Evolutionary conservation across 2,888 invertebrate species (phyloP), one percentile per base, ranked within the genome.

Genomic region (Lymantria dispar): DNA sequence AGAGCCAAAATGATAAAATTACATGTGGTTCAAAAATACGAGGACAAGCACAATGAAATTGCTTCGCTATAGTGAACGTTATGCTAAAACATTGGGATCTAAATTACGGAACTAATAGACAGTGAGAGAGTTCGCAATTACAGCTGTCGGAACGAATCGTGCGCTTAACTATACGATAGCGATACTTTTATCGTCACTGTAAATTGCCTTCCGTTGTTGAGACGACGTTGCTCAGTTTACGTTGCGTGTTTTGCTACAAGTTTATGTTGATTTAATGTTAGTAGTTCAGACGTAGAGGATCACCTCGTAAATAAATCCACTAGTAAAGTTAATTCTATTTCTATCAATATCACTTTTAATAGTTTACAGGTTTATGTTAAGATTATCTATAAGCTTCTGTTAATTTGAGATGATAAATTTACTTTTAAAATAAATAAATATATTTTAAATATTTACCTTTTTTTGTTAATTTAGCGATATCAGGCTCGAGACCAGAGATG

Each of bases 101-200:
- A 84, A 88, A 88, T 87, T 85, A 86, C 82, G 76, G 74, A 81
- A 76, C 83, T 83, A 83, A 86, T 83, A 86, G 87, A 87, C 84
- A 85, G 78, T 71, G 69, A 72, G 78, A 79, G 80, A 80, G 83
- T 78, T 82, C 72, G 87, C 87, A 87, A 89, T 89, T 88, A 88
- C 87, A 85, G 80, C 85, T 83, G 87, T 86, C 87, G 80, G 77
- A 80, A 80, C 86, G 88, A 87, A 85, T 86, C 85, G 87, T 85
- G 82, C 80, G 79, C 80, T 81, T 80, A 80, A 80, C 87, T 84
- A 88, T 87, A 88, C 8, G 33, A 87, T 85, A 82, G 82, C 82
- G 83, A 85, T 85, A 84, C 87, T 87, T 88, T 88, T 87, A 87
- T 87, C 85, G 85, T 79, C 74, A 80, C 79, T 78, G 84, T 87